phyloP scores from a whole-genome alignment of 2,797 vertebrate genomes.

The Spea hammondii region DNA sequence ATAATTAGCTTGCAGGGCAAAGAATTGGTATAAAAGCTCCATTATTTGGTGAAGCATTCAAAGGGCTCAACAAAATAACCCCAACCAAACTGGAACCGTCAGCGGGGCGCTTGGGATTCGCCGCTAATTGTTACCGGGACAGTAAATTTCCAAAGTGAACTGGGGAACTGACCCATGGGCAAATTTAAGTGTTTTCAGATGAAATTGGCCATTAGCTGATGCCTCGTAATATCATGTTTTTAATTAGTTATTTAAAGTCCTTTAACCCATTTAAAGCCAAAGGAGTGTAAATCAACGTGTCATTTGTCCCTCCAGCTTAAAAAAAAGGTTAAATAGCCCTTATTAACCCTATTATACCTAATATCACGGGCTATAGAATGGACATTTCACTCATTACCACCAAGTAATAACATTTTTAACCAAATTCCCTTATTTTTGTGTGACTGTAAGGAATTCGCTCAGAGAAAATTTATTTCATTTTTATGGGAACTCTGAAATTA shows the following conservation, averaged over 20 bases:
- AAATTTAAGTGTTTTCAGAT: constrained; percentile 7
- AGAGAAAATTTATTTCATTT: too few relatives aligned
- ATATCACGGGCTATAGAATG: constrained; percentile 15
- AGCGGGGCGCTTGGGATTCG: constrained; percentile 15
- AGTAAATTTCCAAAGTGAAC: constrained; percentile 25
- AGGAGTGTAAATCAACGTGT: too few relatives aligned
- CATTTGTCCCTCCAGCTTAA: too few relatives aligned
- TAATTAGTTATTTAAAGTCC: constrained; percentile 30
- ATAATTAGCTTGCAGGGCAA: constrained; percentile 26
- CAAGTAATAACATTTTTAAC: too few relatives aligned
- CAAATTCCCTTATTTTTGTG: too few relatives aligned
- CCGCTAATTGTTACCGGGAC: constrained; percentile 22
- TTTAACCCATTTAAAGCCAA: neutral
- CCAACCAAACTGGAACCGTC: constrained; percentile 25
- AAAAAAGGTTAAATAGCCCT: neutral
- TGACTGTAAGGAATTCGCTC: too few relatives aligned
- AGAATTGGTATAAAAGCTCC: constrained; percentile 24
- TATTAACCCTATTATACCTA: constrained; percentile 35
- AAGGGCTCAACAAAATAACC: constrained; percentile 35
- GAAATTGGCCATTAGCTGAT: neutral
- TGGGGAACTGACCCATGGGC: constrained; percentile 9
- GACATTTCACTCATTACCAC: neutral
- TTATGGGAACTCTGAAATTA: too few relatives aligned
- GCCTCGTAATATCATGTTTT: neutral
- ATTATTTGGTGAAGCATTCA: constrained; percentile 33